phyloP scores from a whole-genome alignment of 2,797 vertebrate species.

The Ateles fusciceps region DNA sequence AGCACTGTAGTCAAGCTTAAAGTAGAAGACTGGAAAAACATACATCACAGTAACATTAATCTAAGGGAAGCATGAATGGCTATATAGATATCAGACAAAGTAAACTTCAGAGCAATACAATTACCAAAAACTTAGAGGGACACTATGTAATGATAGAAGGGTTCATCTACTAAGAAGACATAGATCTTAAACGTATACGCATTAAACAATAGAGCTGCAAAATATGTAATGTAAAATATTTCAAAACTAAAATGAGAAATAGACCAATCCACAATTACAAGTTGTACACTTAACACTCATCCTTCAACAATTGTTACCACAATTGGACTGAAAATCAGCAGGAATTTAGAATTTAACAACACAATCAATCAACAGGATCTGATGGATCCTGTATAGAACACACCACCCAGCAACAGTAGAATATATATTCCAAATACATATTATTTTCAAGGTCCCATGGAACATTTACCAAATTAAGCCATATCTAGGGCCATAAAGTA shows the following conservation, averaged over 20 bases:
- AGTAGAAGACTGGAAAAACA: background rate
- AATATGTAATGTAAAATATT: background rate
- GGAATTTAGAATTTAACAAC: background rate
- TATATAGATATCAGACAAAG: background rate
- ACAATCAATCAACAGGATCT: background rate
- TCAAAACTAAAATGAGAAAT: background rate
- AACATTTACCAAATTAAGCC: background rate
- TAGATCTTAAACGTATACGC: background rate
- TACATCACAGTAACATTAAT: background rate
- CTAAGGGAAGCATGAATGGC: background rate
- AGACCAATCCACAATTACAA: background rate
- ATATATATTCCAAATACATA: background rate
- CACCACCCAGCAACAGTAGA: background rate
- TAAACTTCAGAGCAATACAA: conserved; percentile 3
- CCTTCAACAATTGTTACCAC: background rate
- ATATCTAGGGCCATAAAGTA: background rate
- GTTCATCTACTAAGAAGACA: background rate
- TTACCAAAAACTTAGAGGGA: background rate
- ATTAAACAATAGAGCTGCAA: background rate
- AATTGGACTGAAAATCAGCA: background rate
- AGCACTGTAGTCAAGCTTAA: background rate
- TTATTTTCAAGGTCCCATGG: background rate
- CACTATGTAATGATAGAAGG: background rate
- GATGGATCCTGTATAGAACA: background rate
- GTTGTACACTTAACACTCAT: background rate